A percentile compares a stretch with the other conserved stretches of the same genome.
phyloP scores from a whole-genome alignment of 2,888 invertebrate genomes.

The Conus canariensis region DNA sequence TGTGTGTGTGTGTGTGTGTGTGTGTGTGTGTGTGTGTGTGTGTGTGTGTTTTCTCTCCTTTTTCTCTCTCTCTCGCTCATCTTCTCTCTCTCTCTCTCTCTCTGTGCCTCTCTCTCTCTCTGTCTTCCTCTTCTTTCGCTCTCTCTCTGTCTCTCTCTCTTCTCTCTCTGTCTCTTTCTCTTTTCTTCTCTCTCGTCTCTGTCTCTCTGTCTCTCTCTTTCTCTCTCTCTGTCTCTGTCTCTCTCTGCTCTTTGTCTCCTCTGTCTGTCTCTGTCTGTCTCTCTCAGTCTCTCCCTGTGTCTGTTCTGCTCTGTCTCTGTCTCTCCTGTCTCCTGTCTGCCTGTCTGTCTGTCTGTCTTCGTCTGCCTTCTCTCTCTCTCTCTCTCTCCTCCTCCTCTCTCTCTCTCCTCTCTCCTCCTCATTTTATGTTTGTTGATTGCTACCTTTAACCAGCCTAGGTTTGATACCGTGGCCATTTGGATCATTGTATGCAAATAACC shows the following conservation, averaged over 20 bases:
- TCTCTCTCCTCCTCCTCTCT: neutral
- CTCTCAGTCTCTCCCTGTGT: too few species aligned
- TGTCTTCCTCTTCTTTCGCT: neutral
- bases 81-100: neutral
- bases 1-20: slow-evolving; percentile 21
- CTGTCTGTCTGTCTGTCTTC: neutral
- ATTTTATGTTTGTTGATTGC: too few species aligned
- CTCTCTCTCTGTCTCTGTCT: too few species aligned
- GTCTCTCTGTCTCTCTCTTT: neutral
- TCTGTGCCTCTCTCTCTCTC: neutral
- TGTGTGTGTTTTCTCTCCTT: neutral
- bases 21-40: neutral
- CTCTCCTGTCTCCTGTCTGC: too few species aligned
- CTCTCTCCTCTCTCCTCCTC: too few species aligned
- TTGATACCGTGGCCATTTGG: too few species aligned
- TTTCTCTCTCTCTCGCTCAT: neutral
- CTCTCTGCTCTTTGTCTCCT: too few species aligned
- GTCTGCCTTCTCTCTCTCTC: neutral
- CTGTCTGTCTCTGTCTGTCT: too few species aligned
- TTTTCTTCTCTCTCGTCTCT: slow-evolving; percentile 2
- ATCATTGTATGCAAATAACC: too few species aligned
- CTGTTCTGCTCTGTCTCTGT: too few species aligned
- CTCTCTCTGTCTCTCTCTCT: neutral
- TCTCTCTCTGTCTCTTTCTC: too few species aligned
- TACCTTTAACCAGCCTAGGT: too few species aligned